phyloP scores from a whole-genome alignment of 2,888 invertebrate genomes.

The Pharmacophagus antenor region DNA sequence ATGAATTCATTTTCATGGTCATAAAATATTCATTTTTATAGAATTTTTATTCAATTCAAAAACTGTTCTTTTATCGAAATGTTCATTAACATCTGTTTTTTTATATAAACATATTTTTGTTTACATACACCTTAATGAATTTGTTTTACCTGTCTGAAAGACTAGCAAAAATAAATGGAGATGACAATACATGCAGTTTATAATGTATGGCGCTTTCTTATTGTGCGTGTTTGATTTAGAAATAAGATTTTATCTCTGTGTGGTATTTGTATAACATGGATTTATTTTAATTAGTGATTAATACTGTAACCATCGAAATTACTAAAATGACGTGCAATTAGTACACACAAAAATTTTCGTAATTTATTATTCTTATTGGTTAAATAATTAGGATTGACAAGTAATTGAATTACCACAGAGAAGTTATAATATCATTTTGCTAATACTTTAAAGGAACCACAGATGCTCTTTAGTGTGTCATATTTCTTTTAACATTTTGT shows the following conservation, averaged over 20 bases:
- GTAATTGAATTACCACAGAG: slow-evolving; percentile 47
- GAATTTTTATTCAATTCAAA: slow-evolving; percentile 8
- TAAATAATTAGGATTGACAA: neutral
- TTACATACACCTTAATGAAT: neutral
- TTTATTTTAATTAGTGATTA: neutral
- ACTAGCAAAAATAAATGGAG: neutral
- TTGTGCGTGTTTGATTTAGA: slow-evolving; percentile 42
- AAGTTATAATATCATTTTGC: slow-evolving; percentile 50
- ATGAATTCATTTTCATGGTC: neutral
- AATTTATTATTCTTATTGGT: neutral
- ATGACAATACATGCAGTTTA: slow-evolving; percentile 35
- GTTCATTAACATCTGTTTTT: neutral
- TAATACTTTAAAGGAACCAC: slow-evolving; percentile 53
- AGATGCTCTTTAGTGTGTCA: slow-evolving; percentile 72
- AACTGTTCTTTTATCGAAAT: neutral
- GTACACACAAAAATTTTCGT: neutral
- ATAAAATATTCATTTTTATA: slow-evolving; percentile 2
- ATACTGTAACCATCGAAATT: neutral
- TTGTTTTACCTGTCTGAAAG: neutral
- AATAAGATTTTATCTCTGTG: slow-evolving; percentile 55
- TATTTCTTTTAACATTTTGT: slow-evolving; percentile 69
- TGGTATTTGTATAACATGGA: neutral
- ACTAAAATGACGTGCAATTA: neutral
- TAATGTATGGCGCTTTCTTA: slow-evolving; percentile 48
- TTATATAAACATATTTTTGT: neutral